phyloP scores from a whole-genome alignment of 2,888 invertebrate species.

The Pristionchus mayeri region DNA sequence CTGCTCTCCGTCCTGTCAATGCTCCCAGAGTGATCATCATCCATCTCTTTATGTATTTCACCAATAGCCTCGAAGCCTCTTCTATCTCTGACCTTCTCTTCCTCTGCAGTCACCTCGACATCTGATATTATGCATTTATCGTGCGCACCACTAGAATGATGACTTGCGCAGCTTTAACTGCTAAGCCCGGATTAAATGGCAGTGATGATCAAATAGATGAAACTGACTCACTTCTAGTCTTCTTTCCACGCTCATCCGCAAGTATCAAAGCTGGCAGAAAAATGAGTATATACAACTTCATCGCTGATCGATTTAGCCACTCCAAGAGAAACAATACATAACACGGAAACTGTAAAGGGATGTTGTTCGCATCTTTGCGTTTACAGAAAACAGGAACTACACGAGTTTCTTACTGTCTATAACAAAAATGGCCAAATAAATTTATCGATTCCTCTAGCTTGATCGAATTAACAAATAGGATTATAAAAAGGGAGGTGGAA shows the following conservation, averaged over 20 bases:
- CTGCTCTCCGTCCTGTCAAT: conserved; percentile 97
- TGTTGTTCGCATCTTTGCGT: background rate
- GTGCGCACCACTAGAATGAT: background rate
- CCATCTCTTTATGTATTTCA: conserved; percentile 91
- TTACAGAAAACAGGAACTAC: background rate
- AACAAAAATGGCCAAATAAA: background rate
- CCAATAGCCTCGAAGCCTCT: conserved; percentile 93
- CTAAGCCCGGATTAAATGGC: conserved; percentile 1
- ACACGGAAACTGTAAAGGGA: background rate
- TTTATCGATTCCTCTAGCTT: background rate
- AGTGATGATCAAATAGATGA: background rate
- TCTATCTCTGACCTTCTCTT: conserved; percentile 81
- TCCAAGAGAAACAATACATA: conserved; percentile 6
- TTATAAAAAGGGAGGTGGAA: no score
- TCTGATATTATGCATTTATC: conserved; percentile 58
- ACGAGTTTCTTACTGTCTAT: background rate
- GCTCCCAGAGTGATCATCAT: conserved; percentile 97
- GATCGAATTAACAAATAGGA: no score
- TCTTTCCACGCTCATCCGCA: conserved; percentile 8
- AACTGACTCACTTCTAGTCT: conserved; percentile 41
- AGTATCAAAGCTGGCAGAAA: background rate
- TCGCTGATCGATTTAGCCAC: conserved; percentile 35
- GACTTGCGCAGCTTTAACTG: background rate
- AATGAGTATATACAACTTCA: background rate
- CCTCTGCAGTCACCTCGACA: conserved; percentile 74